A percentile compares a stretch with the other conserved stretches of the same genome.
Evolutionary conservation across 2,888 invertebrate species (phyloP).

Genomic region (Sicus ferrugineus): DNA sequence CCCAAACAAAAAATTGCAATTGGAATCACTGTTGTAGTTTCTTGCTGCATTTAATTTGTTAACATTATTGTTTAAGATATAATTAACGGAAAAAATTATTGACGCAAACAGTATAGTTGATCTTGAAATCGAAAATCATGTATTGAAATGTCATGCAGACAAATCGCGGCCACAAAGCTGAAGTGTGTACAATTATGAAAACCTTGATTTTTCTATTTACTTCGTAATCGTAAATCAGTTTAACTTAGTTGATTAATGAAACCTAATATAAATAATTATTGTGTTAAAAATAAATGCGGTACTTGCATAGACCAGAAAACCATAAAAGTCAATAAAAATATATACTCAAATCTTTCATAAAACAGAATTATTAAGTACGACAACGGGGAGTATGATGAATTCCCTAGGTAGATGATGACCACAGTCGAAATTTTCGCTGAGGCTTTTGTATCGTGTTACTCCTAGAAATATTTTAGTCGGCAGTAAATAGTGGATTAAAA

Average conservation of each 20-base stretch:
- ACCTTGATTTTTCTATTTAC: conserved; percentile 30
- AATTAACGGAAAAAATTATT: neutral
- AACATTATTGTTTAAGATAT: neutral
- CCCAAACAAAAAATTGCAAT: neutral
- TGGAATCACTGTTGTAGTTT: neutral
- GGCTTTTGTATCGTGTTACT: too few relatives aligned
- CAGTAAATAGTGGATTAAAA: too few relatives aligned
- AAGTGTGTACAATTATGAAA: conserved; percentile 25
- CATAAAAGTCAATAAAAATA: neutral
- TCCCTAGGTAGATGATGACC: too few relatives aligned
- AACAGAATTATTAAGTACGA: too few relatives aligned
- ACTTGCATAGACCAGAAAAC: neutral
- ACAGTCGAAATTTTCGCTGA: too few relatives aligned
- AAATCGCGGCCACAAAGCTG: neutral
- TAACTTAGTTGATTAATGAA: conserved; percentile 27
- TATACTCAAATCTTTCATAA: neutral
- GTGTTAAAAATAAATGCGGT: neutral
- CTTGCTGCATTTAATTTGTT: neutral
- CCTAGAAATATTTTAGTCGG: too few relatives aligned
- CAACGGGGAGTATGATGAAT: too few relatives aligned
- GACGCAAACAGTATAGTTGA: neutral
- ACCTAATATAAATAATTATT: conserved; percentile 6
- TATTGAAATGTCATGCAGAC: neutral
- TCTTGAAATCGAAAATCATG: neutral
- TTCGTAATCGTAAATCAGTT: conserved; percentile 25